Evolutionary conservation across 2,797 vertebrate genomes (phyloP).

Genomic region (Onychomys arenicola): DNA sequence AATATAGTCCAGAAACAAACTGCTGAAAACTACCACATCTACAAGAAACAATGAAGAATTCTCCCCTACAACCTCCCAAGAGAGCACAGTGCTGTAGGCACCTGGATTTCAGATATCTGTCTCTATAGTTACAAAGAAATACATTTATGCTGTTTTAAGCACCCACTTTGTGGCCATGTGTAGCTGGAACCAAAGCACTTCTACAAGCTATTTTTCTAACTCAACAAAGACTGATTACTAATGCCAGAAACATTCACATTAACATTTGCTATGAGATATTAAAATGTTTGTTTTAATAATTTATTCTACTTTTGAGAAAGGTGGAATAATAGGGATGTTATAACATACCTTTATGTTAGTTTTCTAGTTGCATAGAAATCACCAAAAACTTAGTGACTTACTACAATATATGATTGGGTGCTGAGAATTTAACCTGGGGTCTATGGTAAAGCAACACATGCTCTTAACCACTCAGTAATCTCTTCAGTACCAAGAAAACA

Average conservation of each 20-base stretch:
- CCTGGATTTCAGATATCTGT: not conserved
- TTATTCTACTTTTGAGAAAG: not conserved
- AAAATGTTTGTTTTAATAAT: not conserved
- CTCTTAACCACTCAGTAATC: not conserved
- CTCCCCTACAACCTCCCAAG: not conserved
- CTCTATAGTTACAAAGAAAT: not conserved
- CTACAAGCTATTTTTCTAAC: not conserved
- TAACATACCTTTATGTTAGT: not conserved
- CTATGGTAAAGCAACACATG: not conserved
- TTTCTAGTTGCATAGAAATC: not conserved
- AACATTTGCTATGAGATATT: not conserved
- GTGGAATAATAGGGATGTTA: not conserved
- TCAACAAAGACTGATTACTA: not conserved
- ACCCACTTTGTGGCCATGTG: not conserved
- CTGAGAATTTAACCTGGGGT: not conserved
- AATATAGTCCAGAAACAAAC: not conserved
- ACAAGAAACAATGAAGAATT: not conserved
- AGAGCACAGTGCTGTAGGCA: not conserved
- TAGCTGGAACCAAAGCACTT: not conserved
- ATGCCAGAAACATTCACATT: not conserved
- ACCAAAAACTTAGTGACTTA: not conserved
- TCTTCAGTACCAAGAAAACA: not conserved
- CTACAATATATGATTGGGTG: not conserved
- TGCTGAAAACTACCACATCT: not conserved
- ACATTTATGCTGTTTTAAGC: not conserved